A percentile compares a stretch with the other conserved stretches of the same genome.
phyloP scores from a whole-genome alignment of 2,113 vertebrate genomes.

The Zapus hudsonius region DNA sequence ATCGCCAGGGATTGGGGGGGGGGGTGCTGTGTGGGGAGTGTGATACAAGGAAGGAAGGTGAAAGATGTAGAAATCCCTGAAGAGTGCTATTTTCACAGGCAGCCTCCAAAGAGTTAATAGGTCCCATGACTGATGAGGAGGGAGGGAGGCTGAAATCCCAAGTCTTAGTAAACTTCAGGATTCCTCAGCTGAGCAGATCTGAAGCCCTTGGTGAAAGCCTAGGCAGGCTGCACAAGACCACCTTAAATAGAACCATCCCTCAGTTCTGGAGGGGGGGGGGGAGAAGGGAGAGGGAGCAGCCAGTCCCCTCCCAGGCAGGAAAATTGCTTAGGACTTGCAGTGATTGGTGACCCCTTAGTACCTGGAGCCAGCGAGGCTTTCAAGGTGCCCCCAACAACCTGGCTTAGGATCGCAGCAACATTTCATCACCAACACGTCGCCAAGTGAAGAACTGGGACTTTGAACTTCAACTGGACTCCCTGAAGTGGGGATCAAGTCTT shows the following conservation, averaged over 20 bases:
- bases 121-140: neutral
- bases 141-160: neutral
- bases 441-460: neutral
- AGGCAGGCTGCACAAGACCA: neutral
- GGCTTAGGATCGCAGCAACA: neutral
- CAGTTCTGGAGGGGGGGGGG: too few species aligned
- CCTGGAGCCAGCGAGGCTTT: neutral
- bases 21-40: neutral
- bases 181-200: neutral
- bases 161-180: neutral
- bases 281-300: too few species aligned
- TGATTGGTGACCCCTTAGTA: neutral
- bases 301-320: constrained; percentile 1
- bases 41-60: neutral
- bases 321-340: neutral
- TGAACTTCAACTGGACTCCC: neutral
- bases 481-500: neutral
- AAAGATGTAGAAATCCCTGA: neutral
- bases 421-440: neutral
- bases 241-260: constrained; percentile 29
- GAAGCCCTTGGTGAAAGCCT: neutral
- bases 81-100: neutral
- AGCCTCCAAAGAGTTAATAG: neutral
- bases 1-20: neutral
- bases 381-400: constrained; percentile 8